Conservation (phyloP, 2,888 invertebrate species). For the Hirudinaria manillensis region DNA sequence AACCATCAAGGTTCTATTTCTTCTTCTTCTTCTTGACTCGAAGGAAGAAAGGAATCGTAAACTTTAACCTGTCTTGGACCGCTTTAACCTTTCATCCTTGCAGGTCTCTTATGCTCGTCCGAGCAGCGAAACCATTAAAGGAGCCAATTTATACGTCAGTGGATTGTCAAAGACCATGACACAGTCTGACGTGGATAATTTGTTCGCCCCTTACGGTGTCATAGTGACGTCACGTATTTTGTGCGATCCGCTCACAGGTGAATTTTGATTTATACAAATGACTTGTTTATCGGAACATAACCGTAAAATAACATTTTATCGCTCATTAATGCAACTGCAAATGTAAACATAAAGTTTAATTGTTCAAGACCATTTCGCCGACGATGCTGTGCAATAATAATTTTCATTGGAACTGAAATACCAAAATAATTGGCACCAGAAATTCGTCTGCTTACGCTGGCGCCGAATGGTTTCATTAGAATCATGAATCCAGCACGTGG, state of each 20-base stretch:
- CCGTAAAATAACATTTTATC: too few relatives aligned
- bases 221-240: conserved; percentile 56
- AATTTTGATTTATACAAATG: conserved; percentile 1
- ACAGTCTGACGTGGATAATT: conserved; percentile 54
- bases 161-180: conserved; percentile 54
- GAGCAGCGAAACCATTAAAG: conserved; percentile 55
- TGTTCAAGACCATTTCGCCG: too few relatives aligned
- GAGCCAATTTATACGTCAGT: conserved; percentile 56
- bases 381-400: too few relatives aligned
- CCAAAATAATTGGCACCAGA: too few relatives aligned
- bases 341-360: too few relatives aligned
- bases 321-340: too few relatives aligned
- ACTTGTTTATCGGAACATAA: too few relatives aligned
- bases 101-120: conserved; percentile 56
- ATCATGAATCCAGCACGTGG: too few relatives aligned
- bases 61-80: not conserved
- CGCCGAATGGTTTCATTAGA: too few relatives aligned
- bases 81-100: conserved; percentile 25
- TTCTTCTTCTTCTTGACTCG: not conserved
- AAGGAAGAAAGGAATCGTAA: not conserved
- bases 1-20: conserved; percentile 29
- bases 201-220: conserved; percentile 54
- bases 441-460: too few relatives aligned
- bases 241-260: conserved; percentile 55
- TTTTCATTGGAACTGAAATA: too few relatives aligned